Conservation (phyloP, 2,113 vertebrate species). For the Paracanthobrama guichenoti region DNA sequence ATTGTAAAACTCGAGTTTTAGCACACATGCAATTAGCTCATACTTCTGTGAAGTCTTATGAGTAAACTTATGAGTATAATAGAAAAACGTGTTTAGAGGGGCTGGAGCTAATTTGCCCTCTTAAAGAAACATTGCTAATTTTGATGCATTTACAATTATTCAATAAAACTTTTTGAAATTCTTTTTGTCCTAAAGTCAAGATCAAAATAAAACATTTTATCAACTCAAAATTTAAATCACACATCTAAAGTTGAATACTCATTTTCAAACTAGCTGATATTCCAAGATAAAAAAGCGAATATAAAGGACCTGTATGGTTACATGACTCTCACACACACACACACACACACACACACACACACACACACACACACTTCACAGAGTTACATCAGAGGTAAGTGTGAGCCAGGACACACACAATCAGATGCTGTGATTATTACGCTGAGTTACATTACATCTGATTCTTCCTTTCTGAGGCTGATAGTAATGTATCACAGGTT, state of each 20-base stretch:
- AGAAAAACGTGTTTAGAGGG: neutral
- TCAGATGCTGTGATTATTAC: neutral
- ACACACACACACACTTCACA: neutral
- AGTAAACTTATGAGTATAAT: neutral
- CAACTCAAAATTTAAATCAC: too few species aligned
- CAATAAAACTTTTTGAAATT: neutral
- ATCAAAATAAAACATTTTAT: too few species aligned
- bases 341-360: neutral
- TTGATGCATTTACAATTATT: neutral
- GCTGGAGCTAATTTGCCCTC: neutral
- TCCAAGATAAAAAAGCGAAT: neutral
- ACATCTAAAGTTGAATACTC: too few species aligned
- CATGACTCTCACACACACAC: neutral
- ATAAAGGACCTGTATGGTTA: neutral
- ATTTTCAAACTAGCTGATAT: neutral
- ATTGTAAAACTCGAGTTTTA: neutral
- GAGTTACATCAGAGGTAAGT: neutral
- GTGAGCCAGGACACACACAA: neutral
- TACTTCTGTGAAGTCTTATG: neutral
- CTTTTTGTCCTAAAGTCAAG: neutral
- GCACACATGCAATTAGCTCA: neutral
- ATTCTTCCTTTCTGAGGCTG: slow-evolving; percentile 1
- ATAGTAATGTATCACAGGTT: slow-evolving; percentile 21
- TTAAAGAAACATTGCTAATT: neutral
- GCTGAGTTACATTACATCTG: neutral